Evolutionary conservation across 2,113 vertebrate species (phyloP).

Genomic region (Alouatta palliata): DNA sequence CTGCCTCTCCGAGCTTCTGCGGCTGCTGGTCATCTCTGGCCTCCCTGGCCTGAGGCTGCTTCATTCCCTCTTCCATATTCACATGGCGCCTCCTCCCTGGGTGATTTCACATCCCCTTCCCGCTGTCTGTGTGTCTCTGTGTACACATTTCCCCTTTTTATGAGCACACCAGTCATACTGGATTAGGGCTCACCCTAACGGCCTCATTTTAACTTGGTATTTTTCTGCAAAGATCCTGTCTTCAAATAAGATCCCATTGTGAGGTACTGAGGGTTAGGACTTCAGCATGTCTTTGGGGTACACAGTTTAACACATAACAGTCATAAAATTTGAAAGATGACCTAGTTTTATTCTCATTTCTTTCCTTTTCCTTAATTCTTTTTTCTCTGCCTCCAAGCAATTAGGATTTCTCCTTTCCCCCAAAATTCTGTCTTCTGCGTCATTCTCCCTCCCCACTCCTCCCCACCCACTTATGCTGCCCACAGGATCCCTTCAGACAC

Average conservation of each 20-base stretch:
- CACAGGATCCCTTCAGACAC: not conserved
- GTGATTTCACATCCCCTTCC: not conserved
- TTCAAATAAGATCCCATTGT: not conserved
- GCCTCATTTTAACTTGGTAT: not conserved
- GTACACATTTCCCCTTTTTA: not conserved
- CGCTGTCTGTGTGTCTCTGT: not conserved
- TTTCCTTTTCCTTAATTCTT: not conserved
- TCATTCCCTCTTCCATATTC: not conserved
- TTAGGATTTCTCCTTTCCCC: not conserved
- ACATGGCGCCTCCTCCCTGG: not conserved
- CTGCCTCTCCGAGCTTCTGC: not conserved
- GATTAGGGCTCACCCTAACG: not conserved
- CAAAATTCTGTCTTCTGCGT: not conserved
- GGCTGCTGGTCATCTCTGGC: rapidly evolving
- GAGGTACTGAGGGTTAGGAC: not conserved
- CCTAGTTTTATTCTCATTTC: not conserved
- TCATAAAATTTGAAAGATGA: not conserved
- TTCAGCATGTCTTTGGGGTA: too few species aligned
- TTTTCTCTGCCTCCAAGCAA: not conserved
- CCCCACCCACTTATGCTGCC: not conserved
- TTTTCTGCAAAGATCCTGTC: not conserved
- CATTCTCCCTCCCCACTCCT: too few species aligned
- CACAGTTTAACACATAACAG: not conserved
- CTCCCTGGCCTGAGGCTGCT: not conserved
- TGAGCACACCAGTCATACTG: not conserved